Evolutionary conservation across 2,113 vertebrate genomes (phyloP).

Genomic region (Boleophthalmus pectinirostris): DNA sequence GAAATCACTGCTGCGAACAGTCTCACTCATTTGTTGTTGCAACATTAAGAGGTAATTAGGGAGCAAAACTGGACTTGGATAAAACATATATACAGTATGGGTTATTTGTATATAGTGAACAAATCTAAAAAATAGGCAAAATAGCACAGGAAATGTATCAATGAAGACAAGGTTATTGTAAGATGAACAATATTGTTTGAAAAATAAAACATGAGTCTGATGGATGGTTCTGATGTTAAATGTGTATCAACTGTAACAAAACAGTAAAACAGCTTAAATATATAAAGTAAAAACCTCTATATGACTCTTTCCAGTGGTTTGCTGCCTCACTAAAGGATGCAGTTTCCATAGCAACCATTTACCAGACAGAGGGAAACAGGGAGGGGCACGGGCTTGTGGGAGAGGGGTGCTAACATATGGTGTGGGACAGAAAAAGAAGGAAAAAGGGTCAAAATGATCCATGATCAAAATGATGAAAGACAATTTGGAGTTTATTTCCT

Average conservation of each 20-base stretch:
- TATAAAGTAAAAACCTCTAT: conserved; percentile 57
- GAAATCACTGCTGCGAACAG: conserved; percentile 56
- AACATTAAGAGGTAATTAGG: background rate
- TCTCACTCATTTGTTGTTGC: conserved; percentile 9
- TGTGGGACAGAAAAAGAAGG: conserved; percentile 21
- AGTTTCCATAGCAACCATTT: conserved; percentile 81
- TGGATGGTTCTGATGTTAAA: too few relatives aligned
- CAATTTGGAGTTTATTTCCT: too few relatives aligned
- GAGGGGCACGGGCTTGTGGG: conserved; percentile 29
- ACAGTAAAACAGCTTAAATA: background rate
- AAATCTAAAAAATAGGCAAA: too few relatives aligned
- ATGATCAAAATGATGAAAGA: background rate
- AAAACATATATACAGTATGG: background rate
- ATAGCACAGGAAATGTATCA: too few relatives aligned
- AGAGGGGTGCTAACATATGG: conserved; percentile 56
- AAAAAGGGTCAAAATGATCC: background rate
- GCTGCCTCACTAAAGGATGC: conserved; percentile 68
- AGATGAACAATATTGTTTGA: background rate
- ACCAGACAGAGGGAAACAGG: conserved; percentile 39
- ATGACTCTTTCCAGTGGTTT: conserved; percentile 61
- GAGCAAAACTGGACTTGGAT: too few relatives aligned
- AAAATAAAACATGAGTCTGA: too few relatives aligned
- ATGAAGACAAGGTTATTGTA: background rate
- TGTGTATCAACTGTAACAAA: too few relatives aligned
- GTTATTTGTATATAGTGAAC: too few relatives aligned